phyloP scores from a whole-genome alignment of 1,140 invertebrate species.

The Stegodyphus mimosarum region DNA sequence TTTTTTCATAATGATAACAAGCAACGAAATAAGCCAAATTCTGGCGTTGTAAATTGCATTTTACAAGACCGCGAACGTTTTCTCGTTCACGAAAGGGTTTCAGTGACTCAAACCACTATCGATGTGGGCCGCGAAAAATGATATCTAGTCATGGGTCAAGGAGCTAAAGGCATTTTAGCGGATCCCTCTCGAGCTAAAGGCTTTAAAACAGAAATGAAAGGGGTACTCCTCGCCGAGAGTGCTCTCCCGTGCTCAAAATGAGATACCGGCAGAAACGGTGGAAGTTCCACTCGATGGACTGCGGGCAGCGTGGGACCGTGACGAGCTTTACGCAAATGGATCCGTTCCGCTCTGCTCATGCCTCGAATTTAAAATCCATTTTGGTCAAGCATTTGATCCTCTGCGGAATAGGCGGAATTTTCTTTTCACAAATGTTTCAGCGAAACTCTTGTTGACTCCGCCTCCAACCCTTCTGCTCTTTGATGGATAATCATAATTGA shows the following conservation, averaged over 20 bases:
- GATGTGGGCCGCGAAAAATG: background rate
- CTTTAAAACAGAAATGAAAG: constrained; percentile 32
- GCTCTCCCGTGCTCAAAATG: too few relatives aligned
- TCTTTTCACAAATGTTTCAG: background rate
- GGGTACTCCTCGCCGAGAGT: background rate
- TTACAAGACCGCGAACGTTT: too few relatives aligned
- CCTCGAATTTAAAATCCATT: constrained; percentile 30
- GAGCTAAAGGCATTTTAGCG: too few relatives aligned
- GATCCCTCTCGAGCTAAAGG: background rate
- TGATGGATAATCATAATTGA: too few relatives aligned
- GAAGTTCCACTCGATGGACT: constrained; percentile 18
- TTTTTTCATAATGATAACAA: too few relatives aligned
- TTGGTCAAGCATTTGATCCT: constrained; percentile 3
- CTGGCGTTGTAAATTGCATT: too few relatives aligned
- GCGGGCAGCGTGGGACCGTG: constrained; percentile 7
- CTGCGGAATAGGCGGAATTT: background rate
- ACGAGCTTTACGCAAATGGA: constrained; percentile 35
- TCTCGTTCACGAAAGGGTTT: too few relatives aligned
- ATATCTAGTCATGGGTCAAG: background rate
- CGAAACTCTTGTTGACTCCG: too few relatives aligned
- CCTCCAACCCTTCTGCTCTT: too few relatives aligned
- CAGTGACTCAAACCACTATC: too few relatives aligned
- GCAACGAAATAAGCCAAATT: too few relatives aligned
- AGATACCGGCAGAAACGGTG: background rate
- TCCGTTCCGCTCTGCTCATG: constrained; percentile 27